phyloP scores from a whole-genome alignment of 2,888 invertebrate species.

The Dorcus hopei region DNA sequence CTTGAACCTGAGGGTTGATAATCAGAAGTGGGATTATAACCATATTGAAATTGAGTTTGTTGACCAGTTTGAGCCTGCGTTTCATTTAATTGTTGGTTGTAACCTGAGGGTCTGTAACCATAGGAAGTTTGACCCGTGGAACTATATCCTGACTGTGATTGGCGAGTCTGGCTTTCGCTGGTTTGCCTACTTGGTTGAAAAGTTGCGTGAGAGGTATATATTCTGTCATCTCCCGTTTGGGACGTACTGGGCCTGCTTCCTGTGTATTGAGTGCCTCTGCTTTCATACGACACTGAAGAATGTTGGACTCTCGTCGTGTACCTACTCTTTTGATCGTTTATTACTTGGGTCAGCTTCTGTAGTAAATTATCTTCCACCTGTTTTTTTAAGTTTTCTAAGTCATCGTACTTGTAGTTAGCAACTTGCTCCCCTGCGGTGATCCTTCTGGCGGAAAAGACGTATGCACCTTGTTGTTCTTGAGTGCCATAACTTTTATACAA shows the following conservation, averaged over 20 bases:
- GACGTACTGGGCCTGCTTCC: constrained; percentile 20
- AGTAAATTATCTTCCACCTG: constrained; percentile 42
- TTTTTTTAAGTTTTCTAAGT: constrained; percentile 38
- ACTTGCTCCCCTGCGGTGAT: constrained; percentile 28
- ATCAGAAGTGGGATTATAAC: neutral
- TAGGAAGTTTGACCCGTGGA: too few species aligned
- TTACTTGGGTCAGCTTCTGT: constrained; percentile 30
- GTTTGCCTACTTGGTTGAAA: neutral
- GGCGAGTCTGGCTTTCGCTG: too few species aligned
- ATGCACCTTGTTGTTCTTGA: constrained; percentile 37
- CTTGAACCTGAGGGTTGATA: neutral
- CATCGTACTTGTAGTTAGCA: constrained; percentile 40
- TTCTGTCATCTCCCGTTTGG: neutral
- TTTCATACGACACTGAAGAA: constrained; percentile 36
- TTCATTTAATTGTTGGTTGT: neutral
- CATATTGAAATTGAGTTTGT: neutral
- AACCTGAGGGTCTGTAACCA: neutral
- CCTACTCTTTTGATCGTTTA: constrained; percentile 23
- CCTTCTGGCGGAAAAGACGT: constrained; percentile 34
- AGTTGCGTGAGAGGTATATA: constrained; percentile 6
- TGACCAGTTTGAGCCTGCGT: neutral
- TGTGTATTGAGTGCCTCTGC: constrained; percentile 22
- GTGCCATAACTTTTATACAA: constrained; percentile 39
- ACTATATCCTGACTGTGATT: too few species aligned
- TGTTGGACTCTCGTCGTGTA: constrained; percentile 4